Evolutionary conservation across 2,113 vertebrate species (phyloP).

Genomic region (human): GRCh38 chr15:38243001-38243500

Average conservation of each 20-base stretch:
- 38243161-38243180: neutral
- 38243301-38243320: neutral
- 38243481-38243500: neutral
- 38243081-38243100: neutral
- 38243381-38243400: neutral
- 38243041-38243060: neutral
- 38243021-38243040: slow-evolving; percentile 9
- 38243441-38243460: neutral
- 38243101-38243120: neutral
- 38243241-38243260: neutral
- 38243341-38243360: neutral
- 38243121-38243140: neutral
- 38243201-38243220: slow-evolving; percentile 23
- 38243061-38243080: slow-evolving; percentile 48
- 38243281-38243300: neutral
- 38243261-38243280: neutral
- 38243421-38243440: neutral
- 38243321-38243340: neutral
- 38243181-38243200: slow-evolving; percentile 14
- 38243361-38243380: neutral
- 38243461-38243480: neutral
- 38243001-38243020: neutral
- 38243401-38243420: neutral
- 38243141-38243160: slow-evolving; percentile 19
- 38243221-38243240: neutral